Evolutionary conservation across 2,888 invertebrate species (phyloP), one percentile per base, ranked within the genome.

Genomic region (Gnatocerus cornutus): DNA sequence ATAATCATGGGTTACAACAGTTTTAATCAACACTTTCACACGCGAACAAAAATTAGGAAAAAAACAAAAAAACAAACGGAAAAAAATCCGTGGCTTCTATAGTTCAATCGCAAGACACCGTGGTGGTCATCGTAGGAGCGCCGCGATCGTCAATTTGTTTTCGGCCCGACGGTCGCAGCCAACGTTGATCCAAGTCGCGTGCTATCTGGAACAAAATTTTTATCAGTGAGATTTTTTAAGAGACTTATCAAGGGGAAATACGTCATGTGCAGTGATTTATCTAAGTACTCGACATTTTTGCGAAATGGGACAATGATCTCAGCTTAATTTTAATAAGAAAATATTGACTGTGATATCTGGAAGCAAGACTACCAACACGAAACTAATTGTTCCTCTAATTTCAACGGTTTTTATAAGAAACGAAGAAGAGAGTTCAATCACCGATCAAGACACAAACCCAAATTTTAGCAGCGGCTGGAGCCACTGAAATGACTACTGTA

Each of bases 1-100:
- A 86, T 86, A 82, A 84, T 85, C 84, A 84, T 84, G 50, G 52
- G 62, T 78, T 78, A 74, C 72, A 71, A 71, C 74, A 75, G 72
- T 74, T 9, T 7, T 68, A 59, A 74, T 63, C 69, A 72, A 73
- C 78, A 80, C 79, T 63, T 78, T 62, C 79, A 81, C 81, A 79
- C 81, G 73, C 80, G 77, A 79, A 78, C 27, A 52, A 53, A 16
- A 10, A 45, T 12, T 10, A n/a, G 9, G 3, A 37, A 52, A 41
- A 33, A 10, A 10, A 10, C 21, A 33, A 39, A 29, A 41, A 43
- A 45, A 58, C 12, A 61, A 61, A 63, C 43, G 27, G 14, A 48
- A 30, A 52, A 46, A 46, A 59, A 41, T 56, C 56, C 37, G 37
- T 10, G 27, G 39, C 13, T 58, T 45, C 21, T 41, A 30, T 14